Evolutionary conservation across 2,797 vertebrate species (phyloP), one percentile per base, ranked within the genome.

Genomic region (Hoplostethus atlanticus): DNA sequence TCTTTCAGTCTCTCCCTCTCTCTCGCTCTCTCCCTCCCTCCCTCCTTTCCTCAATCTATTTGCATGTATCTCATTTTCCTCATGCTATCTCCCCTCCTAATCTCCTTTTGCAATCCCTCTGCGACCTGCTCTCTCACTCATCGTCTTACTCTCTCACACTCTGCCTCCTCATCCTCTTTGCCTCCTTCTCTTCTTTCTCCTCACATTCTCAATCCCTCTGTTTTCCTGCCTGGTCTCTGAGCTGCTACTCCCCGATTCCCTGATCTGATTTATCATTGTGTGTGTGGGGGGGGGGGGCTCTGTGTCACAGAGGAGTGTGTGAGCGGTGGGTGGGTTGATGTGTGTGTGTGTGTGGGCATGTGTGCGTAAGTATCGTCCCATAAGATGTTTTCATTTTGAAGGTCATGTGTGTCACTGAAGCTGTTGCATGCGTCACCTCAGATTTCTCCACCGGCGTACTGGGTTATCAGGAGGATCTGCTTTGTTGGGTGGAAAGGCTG

Each of bases 351-450:
- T 82, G 91, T 90, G 86, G 85, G 90, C 81, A 77, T 65, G 76
- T 28, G 79, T 87, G 88, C 86, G 85, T 81, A 88, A 87, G 84
- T 88, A 77, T 76, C 71, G 69, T 71, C 84, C 78, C 62, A 51
- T 77, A 73, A 89, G 87, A 91, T 84, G 83, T 87, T 85, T 89
- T 87, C 42, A 76, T 80, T 83, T 82, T 81, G 77, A 91, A 93
- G 92, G 89, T 92, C 90, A 74, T 8, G 59, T 87, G 87, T 93
- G 89, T 92, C 90, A 91, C 82, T 0, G 47, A 76, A 81, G 79
- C 87, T 80, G 84, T 79, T 79, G 80, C 71, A 6, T 89, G 87
- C 69, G 85, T 90, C 88, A 86, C 76, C 77, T 79, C 68, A 10
- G n/a, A 55, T 54, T 10, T 15, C 51, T 62, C 21, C 6, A 72